Percentiles rank a stretch among this genome's conserved stretches.
Evolutionary conservation across 2,797 vertebrate genomes (phyloP).

Genomic region (Spatula versicolor): DNA sequence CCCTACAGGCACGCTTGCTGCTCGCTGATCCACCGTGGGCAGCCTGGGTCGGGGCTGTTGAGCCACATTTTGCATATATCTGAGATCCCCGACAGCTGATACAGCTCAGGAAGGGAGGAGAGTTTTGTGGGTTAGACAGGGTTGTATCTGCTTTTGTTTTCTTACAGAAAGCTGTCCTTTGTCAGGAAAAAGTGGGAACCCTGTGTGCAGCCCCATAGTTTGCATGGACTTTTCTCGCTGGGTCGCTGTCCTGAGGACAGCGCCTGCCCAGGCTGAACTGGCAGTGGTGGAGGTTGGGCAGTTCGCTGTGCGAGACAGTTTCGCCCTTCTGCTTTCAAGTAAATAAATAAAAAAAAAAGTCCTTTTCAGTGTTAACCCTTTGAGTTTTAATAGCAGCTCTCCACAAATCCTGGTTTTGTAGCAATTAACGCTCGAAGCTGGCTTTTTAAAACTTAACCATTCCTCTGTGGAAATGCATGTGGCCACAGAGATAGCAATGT

Average conservation of each 20-base stretch:
- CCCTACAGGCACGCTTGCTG: background rate
- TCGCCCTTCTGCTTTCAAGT: constrained; percentile 5
- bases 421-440: background rate
- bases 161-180: background rate
- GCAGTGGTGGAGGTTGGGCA: background rate
- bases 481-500: background rate
- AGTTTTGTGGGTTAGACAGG: background rate
- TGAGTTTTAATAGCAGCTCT: background rate
- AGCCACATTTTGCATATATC: background rate
- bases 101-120: background rate
- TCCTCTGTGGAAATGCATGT: background rate
- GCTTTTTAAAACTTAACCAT: background rate
- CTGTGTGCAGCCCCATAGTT: background rate
- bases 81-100: background rate
- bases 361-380: background rate
- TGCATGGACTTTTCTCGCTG: background rate
- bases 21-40: accelerated
- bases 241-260: background rate
- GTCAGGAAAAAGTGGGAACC: background rate
- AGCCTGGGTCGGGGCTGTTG: accelerated
- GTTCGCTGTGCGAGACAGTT: background rate
- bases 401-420: background rate
- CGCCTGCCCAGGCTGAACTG: background rate
- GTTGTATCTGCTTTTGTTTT: background rate
- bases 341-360: background rate